Percentiles rank a stretch among this genome's conserved stretches.
Conservation (phyloP, 2,888 invertebrate species). For the Calephelis perditalis region DNA sequence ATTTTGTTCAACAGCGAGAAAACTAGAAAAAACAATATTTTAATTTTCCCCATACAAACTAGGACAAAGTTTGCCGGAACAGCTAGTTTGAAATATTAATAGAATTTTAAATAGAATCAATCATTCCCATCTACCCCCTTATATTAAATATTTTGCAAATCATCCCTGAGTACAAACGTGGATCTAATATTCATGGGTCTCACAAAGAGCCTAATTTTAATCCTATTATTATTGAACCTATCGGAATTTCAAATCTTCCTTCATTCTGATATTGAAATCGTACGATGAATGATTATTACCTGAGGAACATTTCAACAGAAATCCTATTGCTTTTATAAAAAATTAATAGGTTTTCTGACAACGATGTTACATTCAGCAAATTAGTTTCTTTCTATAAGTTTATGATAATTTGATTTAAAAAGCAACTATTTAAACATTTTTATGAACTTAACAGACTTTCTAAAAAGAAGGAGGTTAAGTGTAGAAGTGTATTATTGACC, state of each 20-base stretch:
- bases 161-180: conserved; percentile 9
- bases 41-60: too few species aligned
- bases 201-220: conserved; percentile 27
- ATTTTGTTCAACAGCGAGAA: too few species aligned
- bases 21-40: too few species aligned
- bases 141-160: conserved; percentile 19
- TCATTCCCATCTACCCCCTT: background rate
- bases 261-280: conserved; percentile 24
- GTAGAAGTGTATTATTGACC: too few species aligned
- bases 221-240: conserved; percentile 23
- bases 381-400: too few species aligned
- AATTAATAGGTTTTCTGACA: conserved; percentile 1
- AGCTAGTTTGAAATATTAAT: background rate
- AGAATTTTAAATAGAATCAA: background rate
- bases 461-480: too few species aligned
- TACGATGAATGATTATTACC: conserved; percentile 19
- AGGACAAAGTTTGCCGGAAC: too few species aligned
- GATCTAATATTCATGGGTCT: conserved; percentile 24
- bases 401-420: too few species aligned
- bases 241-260: conserved; percentile 27
- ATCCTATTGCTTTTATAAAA: conserved; percentile 2
- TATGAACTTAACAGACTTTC: too few species aligned
- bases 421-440: too few species aligned
- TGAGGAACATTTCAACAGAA: background rate
- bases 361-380: background rate